Base-by-base conservation (phyloP, 2,797 vertebrate genomes). In the Pantherophis alleghaniensis region DNA sequence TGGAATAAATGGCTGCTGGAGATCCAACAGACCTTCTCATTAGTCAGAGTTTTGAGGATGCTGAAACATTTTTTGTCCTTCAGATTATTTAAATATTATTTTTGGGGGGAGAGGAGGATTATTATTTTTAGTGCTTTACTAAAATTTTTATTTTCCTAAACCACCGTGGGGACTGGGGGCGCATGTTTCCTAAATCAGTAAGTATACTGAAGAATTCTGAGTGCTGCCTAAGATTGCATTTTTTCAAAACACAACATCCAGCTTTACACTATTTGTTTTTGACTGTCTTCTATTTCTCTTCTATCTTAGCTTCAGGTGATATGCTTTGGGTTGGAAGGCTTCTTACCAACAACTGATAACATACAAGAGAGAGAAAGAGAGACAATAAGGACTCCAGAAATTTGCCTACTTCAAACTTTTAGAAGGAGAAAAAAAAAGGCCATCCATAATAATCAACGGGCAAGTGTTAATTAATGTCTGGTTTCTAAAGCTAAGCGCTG, bases 401-500 rank as follows among this genome's bases (percentile, higher is more conserved):
- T 91, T 56, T 93, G 69, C 93, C 66, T 63, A 86, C 47, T 91
- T 86, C 87, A 56, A 86, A 91, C 86, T 93, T 93, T 91, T 89
- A 42, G 90, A 32, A 86, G 47, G 90, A 91, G 83, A 10, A 47
- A 86, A 42, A 89, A 61, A 69, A 93, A 91, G 32, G 37, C 37
- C 18, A 79, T 79, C 74, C 74, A 22, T 79, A 79, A 79, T 79
- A 79, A 79, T 96, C 96, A 95, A 94, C 91, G 93, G 9, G 18
- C 86, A 92, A 60, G 37, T 96, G 95, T 96, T 96, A 96, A 96
- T 97, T 96, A 96, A 94, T 6, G 88, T 94, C 95, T 96, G 93
- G 24, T 93, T 96, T 96, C 95, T 93, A 94, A 95, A 93, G 87
- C 91, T 94, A 96, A 95, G 94, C 61, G 57, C 90, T 93, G 74